phyloP scores from a whole-genome alignment of 2,113 vertebrate species.

The Mobula birostris region DNA sequence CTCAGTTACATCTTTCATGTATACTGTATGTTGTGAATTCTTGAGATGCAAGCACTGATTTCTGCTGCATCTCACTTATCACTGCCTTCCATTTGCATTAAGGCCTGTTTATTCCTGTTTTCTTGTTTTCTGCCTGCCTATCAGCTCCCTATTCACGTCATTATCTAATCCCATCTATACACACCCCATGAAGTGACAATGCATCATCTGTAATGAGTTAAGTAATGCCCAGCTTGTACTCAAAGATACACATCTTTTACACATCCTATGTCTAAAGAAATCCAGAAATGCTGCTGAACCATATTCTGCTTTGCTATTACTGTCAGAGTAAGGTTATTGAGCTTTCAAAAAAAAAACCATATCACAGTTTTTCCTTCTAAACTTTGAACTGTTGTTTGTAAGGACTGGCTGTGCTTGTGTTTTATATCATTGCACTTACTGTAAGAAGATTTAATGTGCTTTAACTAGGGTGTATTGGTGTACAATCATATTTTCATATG shows the following conservation, averaged over 20 bases:
- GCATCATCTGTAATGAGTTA: neutral
- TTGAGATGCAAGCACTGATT: no score
- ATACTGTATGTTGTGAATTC: no score
- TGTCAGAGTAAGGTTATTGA: neutral
- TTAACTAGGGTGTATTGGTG: neutral
- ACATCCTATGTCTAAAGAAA: neutral
- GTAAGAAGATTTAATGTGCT: neutral
- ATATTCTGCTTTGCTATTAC: neutral
- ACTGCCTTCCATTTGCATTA: no score
- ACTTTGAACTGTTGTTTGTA: neutral
- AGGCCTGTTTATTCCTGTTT: no score
- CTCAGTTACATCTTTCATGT: no score
- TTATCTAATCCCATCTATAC: no score
- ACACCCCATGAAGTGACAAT: neutral
- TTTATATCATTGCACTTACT: neutral
- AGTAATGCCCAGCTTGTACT: neutral
- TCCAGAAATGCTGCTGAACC: neutral
- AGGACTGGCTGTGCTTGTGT: neutral
- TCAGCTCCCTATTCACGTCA: no score
- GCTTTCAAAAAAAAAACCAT: neutral
- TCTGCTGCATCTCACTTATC: no score
- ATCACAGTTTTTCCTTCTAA: neutral
- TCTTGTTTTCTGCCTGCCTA: no score
- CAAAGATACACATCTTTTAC: neutral
- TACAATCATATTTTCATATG: neutral